Evolutionary conservation across 2,113 vertebrate genomes (phyloP), one percentile per base, ranked within the genome.

Genomic region (Petrocephalus microphthalmus): DNA sequence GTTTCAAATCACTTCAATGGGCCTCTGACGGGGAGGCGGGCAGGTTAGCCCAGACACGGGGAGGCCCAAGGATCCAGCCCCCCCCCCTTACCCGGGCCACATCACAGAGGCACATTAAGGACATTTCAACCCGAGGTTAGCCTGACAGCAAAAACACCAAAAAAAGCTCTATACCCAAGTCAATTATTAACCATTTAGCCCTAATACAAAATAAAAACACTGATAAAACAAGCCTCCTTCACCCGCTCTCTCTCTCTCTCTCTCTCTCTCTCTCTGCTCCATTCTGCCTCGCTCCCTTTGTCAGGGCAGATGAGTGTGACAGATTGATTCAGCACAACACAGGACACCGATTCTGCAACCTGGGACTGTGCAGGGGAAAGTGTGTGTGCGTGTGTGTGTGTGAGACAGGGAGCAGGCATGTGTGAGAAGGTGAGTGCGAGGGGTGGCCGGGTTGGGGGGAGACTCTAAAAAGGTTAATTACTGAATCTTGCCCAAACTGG

Each of bases 381-480:
- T 20, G 74, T 13, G 51, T 49, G 64, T 22, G 78, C 37, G 53
- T 15, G 45, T 67, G 87, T 71, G 4, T 47, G 85, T 42, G 52
- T 29, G 74, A 42, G 71, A 17, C 71, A 10, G 71, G 13, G 86
- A 6, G 86, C 13, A 64, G 2, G 86, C 0, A 47, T 29, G 71
- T 53, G 71, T 52, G 20, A 51, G 87, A n/a, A 47, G 54, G 57
- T 42, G 37, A 25, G 87, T 88, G 87, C 86, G 88, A 86, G 87
- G 90, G 88, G 87, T 42, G 71, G 71, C 17, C 29, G 84, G 90
- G 86, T 87, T 87, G 86, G 57, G 78, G 60, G 53, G 54, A n/a
- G 81, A 74, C 87, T 89, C 84, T 92, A 91, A 92, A 78, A 91
- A 92, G 91, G 92, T 92, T 93, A 93, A 93, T 91, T 93, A 93